Evolutionary conservation across 2,888 invertebrate species (phyloP).

Genomic region (Tenthredo livida): DNA sequence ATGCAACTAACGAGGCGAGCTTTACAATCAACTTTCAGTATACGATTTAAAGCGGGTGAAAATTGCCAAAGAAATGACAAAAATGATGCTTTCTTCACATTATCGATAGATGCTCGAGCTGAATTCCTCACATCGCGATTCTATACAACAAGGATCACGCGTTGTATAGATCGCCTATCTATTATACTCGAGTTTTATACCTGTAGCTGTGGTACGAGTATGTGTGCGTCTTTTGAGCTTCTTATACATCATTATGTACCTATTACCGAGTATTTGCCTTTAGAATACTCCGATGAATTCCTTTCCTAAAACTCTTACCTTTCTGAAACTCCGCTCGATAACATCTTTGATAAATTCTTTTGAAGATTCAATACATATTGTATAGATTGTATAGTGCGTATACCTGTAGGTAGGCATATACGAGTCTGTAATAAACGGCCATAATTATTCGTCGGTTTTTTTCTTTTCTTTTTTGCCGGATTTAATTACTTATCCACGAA

Average conservation of each 20-base stretch:
- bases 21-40: background rate
- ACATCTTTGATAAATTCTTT: slow-evolving; percentile 16
- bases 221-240: background rate
- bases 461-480: background rate
- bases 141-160: background rate
- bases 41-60: background rate
- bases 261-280: slow-evolving; percentile 35
- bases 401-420: background rate
- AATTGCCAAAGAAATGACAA: background rate
- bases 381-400: no score
- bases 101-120: background rate
- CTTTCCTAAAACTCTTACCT: background rate
- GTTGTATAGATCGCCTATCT: background rate
- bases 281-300: slow-evolving; percentile 39
- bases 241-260: slow-evolving; percentile 32
- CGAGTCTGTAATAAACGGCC: background rate
- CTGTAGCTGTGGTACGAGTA: background rate
- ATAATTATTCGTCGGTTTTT: background rate
- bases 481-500: background rate
- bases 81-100: background rate
- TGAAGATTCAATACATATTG: background rate
- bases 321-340: background rate
- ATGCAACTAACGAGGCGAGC: background rate
- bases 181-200: background rate
- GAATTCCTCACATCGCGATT: background rate